Evolutionary conservation across 2,888 invertebrate species (phyloP).

Genomic region (Lasioglossum villosulum): DNA sequence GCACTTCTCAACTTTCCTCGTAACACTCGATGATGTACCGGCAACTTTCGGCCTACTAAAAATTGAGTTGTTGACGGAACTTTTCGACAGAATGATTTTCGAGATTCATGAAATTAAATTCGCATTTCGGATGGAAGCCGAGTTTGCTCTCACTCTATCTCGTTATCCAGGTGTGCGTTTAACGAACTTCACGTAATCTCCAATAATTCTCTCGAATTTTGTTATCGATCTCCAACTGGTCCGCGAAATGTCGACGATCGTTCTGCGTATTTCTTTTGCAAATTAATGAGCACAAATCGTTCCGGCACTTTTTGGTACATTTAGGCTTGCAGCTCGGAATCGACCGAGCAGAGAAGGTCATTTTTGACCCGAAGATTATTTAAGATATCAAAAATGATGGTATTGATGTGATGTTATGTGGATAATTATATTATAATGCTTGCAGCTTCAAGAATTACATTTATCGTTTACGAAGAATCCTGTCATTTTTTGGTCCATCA

Average conservation of each 20-base stretch:
- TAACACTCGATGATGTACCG: conserved; percentile 40
- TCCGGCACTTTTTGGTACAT: not conserved
- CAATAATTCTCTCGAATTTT: conserved; percentile 33
- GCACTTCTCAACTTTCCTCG: conserved; percentile 40
- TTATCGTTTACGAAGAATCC: not conserved
- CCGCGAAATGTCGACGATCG: not conserved
- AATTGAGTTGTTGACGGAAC: conserved; percentile 44
- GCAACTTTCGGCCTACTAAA: conserved; percentile 36
- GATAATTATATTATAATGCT: not conserved
- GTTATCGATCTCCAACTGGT: conserved; percentile 40
- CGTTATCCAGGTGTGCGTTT: not conserved
- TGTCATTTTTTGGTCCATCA: not conserved
- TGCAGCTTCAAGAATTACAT: not conserved
- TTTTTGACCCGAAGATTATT: not conserved
- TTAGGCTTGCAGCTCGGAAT: not conserved
- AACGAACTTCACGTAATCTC: conserved; percentile 11
- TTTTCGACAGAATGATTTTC: conserved; percentile 44
- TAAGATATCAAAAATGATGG: not conserved
- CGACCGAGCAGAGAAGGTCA: too few relatives aligned
- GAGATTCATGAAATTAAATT: conserved; percentile 59
- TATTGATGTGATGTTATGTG: not conserved
- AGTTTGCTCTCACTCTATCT: not conserved
- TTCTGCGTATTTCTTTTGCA: not conserved
- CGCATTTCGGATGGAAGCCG: conserved; percentile 26
- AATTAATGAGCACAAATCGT: not conserved